A percentile compares a stretch with the other conserved stretches of the same genome.
Conservation (phyloP, 92 coral and sea anemone species). For the Chrysogorgia sp. region DNA sequence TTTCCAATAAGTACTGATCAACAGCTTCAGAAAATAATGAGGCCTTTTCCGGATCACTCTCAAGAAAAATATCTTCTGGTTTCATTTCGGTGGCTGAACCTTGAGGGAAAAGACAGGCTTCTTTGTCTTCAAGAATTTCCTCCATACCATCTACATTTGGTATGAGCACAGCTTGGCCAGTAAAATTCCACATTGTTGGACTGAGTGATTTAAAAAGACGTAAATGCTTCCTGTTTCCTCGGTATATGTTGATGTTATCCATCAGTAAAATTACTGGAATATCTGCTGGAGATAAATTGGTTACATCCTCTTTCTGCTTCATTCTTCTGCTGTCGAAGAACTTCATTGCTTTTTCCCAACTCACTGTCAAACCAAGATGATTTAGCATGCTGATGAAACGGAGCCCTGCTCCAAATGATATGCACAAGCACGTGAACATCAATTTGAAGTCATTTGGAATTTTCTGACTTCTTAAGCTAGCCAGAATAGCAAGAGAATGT, state of each 20-base stretch:
- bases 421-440: constrained; percentile 45
- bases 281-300: constrained; percentile 36
- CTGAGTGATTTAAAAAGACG: constrained; percentile 43
- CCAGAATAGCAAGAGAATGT: constrained; percentile 37
- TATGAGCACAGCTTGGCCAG: constrained; percentile 44
- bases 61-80: constrained; percentile 25
- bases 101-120: constrained; percentile 18
- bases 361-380: constrained; percentile 46
- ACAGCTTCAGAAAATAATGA: constrained; percentile 26
- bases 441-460: constrained; percentile 47
- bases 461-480: constrained; percentile 49
- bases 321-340: constrained; percentile 34
- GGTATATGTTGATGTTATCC: constrained; percentile 55
- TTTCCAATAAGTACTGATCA: constrained; percentile 28
- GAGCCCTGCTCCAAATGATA: constrained; percentile 43
- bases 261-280: constrained; percentile 50
- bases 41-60: constrained; percentile 39
- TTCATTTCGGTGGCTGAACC: constrained; percentile 3
- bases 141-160: constrained; percentile 44
- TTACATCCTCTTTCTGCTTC: constrained; percentile 17
- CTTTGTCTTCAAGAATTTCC: constrained; percentile 37
- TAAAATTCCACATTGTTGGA: constrained; percentile 58
- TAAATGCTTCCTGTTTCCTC: constrained; percentile 56
- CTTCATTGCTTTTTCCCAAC: constrained; percentile 53
- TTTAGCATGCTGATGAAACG: constrained; percentile 35